Evolutionary conservation across 2,797 vertebrate species (phyloP).

Genomic region (Mastacembelus armatus): DNA sequence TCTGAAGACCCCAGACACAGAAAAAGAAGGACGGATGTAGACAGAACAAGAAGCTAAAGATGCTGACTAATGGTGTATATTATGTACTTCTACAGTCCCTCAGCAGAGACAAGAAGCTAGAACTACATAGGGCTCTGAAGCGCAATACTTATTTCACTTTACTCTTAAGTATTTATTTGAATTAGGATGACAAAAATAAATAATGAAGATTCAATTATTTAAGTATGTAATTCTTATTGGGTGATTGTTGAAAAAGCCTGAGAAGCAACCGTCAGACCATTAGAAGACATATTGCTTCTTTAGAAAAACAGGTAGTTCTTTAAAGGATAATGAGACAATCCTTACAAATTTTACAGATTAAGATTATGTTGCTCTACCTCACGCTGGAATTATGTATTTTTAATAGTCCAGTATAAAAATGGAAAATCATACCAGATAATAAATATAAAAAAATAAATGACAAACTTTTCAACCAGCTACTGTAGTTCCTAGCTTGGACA

Average conservation of each 20-base stretch:
- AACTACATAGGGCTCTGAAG: background rate
- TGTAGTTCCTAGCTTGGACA: too few relatives aligned
- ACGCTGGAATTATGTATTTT: background rate
- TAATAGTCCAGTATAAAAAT: background rate
- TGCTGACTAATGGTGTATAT: background rate
- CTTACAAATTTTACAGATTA: conserved; percentile 3
- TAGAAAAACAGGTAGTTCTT: too few relatives aligned
- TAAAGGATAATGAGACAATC: too few relatives aligned
- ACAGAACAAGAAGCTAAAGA: conserved; percentile 17
- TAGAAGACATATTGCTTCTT: background rate
- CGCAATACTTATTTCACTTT: background rate
- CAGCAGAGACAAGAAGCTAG: background rate
- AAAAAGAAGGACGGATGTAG: conserved; percentile 6
- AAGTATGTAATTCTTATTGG: background rate
- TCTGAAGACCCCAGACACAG: conserved; percentile 57
- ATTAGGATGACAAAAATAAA: too few relatives aligned
- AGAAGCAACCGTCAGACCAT: background rate
- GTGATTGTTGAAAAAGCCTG: background rate
- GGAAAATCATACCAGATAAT: too few relatives aligned
- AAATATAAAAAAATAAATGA: too few relatives aligned
- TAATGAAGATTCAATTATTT: too few relatives aligned
- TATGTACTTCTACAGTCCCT: background rate
- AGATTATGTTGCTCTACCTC: background rate
- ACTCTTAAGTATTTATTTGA: background rate
- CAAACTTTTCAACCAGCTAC: too few relatives aligned